Evolutionary conservation across 1,140 invertebrate genomes (phyloP).

Genomic region (Pseudomyrmex cubaensis): DNA sequence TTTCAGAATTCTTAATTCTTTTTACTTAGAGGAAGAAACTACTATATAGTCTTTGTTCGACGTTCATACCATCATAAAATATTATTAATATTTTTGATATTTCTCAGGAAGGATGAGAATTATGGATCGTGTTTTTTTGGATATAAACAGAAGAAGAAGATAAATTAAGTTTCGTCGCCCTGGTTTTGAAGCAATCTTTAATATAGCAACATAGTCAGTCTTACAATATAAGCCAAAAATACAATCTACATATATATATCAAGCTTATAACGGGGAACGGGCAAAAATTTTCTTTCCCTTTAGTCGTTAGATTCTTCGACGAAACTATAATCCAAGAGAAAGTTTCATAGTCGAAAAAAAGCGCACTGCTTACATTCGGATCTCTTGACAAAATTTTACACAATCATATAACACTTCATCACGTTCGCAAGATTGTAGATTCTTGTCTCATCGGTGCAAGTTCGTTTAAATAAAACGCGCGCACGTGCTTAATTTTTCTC

Average conservation of each 20-base stretch:
- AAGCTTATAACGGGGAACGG: constrained; percentile 77
- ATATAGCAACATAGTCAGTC: constrained; percentile 85
- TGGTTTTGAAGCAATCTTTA: constrained; percentile 84
- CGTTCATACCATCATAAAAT: too few relatives aligned
- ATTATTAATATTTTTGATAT: too few relatives aligned
- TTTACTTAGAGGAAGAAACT: neutral
- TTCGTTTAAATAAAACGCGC: constrained; percentile 25
- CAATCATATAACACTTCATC: constrained; percentile 73
- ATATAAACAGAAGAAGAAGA: neutral
- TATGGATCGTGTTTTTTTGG: neutral
- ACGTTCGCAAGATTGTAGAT: constrained; percentile 69
- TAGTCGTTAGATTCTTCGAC: constrained; percentile 54
- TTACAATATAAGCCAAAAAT: constrained; percentile 85
- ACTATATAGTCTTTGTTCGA: too few relatives aligned
- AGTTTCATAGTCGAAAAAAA: constrained; percentile 41
- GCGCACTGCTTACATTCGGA: constrained; percentile 69
- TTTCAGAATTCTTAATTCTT: constrained; percentile 8
- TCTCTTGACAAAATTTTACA: constrained; percentile 81
- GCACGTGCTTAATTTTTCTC: constrained; percentile 13
- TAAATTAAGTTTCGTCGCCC: neutral
- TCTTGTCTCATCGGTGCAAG: constrained; percentile 40
- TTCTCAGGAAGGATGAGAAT: constrained; percentile 1
- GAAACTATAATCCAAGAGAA: neutral
- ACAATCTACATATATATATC: constrained; percentile 84
- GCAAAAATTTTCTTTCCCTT: constrained; percentile 63